Evolutionary conservation across 1,140 invertebrate genomes (phyloP), one percentile per base, ranked within the genome.

Genomic region (Listronotus oregonensis): DNA sequence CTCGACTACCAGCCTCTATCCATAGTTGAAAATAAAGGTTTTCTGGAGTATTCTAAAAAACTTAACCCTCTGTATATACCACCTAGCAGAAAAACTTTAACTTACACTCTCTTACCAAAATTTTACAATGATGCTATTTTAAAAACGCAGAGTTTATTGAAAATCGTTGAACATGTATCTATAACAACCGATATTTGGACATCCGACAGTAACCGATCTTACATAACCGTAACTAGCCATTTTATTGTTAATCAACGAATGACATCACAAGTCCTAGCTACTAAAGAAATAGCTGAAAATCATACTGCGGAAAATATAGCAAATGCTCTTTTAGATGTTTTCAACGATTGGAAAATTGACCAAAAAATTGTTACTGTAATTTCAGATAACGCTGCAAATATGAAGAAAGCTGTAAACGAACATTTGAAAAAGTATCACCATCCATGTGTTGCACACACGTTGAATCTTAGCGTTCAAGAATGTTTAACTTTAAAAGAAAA

Each of bases 151-250:
- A 42, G n/a, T n/a, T 56, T 56, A 9, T 47, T 67, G 27, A 51
- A 44, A 34, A 14, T 56, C 9, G 37, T 67, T 15, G n/a, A 57
- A 18, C 7, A 49, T 59, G 56, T 54, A 46, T 12, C 55, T 21
- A 4, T 69, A 18, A 67, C 68, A 1, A 64, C 68, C 10, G 68
- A 70, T 39, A 55, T 70, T 5, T 70, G 66, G 61, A 42, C 60
- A 11, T 68, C 68, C 11, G 62, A 70, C 6, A 68, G 56, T 15
- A 68, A 55, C 39, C 57, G 34, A 37, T 12, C 18, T 11, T 68
- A 64, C 14, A 49, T 65, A 6, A 64, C 51, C 17, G 34, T 64
- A 1, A 68, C 60, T 21, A 14, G 39, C n/a, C 66, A 70, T 56
- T 67, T 67, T 64, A 70, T 70, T 21, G 15, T 52, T 37, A 15